Percentiles rank a stretch among this genome's conserved stretches.
These are phyloP conservation scores for Julus scandinavius DNA, from an alignment of 2,888 invertebrate species.

Conservation along the genomic window DNA sequence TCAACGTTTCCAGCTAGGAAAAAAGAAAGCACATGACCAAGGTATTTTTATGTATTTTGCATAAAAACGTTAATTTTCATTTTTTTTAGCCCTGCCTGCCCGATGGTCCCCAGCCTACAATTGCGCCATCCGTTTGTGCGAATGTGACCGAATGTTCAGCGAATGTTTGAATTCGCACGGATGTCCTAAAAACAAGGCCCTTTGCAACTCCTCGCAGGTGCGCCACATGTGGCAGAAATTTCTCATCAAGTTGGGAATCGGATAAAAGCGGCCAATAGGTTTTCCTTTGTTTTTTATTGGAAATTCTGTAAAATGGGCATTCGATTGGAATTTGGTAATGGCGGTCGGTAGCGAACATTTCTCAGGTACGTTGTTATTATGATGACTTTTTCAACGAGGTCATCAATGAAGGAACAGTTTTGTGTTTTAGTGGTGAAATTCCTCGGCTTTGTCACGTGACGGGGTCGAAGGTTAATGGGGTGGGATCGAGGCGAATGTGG, in stretches of 20 bases:
- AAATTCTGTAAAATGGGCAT: conserved; percentile 20
- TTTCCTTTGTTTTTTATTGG: neutral
- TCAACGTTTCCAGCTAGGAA: too few species aligned
- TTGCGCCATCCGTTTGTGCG: conserved; percentile 82
- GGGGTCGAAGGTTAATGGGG: conserved; percentile 6
- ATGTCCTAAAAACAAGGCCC: conserved; percentile 78
- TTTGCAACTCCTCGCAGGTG: conserved; percentile 72
- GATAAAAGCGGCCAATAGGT: neutral
- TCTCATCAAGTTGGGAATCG: conserved; percentile 54
- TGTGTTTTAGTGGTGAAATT: neutral
- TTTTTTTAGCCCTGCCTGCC: conserved; percentile 46
- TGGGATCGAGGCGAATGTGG: neutral
- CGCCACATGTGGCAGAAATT: conserved; percentile 55
- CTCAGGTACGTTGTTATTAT: neutral
- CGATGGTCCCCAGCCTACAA: conserved; percentile 53
- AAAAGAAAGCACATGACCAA: too few species aligned
- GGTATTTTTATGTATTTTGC: neutral
- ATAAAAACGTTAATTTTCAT: neutral
- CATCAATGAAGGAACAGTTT: neutral
- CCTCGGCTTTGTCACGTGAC: neutral
- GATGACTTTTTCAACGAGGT: neutral
- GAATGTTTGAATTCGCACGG: conserved; percentile 80
- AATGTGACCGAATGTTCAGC: conserved; percentile 83
- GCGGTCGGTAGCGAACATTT: neutral
- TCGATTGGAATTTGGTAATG: neutral